Conservation (phyloP, 2,888 invertebrate species). For the Branchellion lobata region DNA sequence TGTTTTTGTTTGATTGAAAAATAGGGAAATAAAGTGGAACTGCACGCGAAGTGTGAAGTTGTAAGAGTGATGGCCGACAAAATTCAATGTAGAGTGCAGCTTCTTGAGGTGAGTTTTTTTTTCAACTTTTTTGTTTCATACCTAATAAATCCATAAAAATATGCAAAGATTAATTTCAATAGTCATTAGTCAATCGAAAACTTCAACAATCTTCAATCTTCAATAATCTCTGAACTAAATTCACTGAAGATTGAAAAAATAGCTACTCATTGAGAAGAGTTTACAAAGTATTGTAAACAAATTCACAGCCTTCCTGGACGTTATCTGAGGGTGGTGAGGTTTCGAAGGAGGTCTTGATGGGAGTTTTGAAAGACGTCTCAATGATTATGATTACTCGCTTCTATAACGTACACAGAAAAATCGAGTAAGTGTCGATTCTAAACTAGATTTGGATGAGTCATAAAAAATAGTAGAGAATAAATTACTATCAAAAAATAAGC, state of each 20-base stretch:
- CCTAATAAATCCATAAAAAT: too few relatives aligned
- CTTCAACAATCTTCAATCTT: too few relatives aligned
- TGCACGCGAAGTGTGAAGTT: slow-evolving; percentile 1
- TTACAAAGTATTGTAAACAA: neutral
- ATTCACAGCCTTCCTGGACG: neutral
- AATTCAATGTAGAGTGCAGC: neutral
- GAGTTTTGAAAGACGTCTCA: neutral
- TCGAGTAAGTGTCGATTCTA: neutral
- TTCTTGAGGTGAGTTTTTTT: neutral
- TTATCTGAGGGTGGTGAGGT: neutral
- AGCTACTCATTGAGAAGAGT: neutral
- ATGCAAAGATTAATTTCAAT: too few relatives aligned
- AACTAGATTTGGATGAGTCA: too few relatives aligned
- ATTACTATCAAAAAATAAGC: too few relatives aligned
- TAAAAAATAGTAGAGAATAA: too few relatives aligned
- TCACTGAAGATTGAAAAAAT: too few relatives aligned
- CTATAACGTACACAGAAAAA: neutral
- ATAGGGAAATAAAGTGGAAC: neutral
- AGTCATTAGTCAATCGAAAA: too few relatives aligned
- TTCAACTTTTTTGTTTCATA: too few relatives aligned
- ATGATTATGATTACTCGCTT: neutral
- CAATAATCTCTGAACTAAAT: too few relatives aligned
- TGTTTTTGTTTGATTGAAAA: too few relatives aligned
- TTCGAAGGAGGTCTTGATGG: neutral
- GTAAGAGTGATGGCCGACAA: neutral